Evolutionary conservation across 2,888 invertebrate genomes (phyloP).

Genomic region (Cremastinae sp.): DNA sequence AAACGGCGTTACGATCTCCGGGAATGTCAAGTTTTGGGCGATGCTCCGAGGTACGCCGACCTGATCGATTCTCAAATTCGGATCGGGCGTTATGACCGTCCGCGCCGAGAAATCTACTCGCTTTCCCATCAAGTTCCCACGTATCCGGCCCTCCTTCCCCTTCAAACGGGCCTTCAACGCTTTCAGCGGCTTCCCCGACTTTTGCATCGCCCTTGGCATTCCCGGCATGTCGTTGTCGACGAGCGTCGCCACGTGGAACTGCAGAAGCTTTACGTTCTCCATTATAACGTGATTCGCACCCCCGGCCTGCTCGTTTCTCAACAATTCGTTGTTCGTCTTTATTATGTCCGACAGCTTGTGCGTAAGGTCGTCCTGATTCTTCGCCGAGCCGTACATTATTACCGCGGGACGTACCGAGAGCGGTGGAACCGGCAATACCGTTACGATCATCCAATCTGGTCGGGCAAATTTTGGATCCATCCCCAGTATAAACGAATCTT

Average conservation of each 20-base stretch:
- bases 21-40: slow-evolving; percentile 99
- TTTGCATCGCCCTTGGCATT: slow-evolving; percentile 98
- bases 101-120: slow-evolving; percentile 99
- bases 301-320: slow-evolving; percentile 96
- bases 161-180: slow-evolving; percentile 97
- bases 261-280: slow-evolving; percentile 98
- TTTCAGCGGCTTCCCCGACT: slow-evolving; percentile 98
- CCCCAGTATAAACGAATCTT: slow-evolving; percentile 95
- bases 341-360: slow-evolving; percentile 99
- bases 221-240: slow-evolving; percentile 99
- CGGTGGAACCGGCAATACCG: slow-evolving; percentile 98
- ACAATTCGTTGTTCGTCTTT: slow-evolving; percentile 97
- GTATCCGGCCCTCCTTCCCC: slow-evolving; percentile 99
- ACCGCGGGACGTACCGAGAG: slow-evolving; percentile 98
- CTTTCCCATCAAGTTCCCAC: slow-evolving; percentile 99
- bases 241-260: slow-evolving; percentile 98
- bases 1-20: slow-evolving; percentile 99
- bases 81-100: slow-evolving; percentile 98
- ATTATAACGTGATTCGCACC: slow-evolving; percentile 98
- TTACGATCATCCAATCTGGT: slow-evolving; percentile 99
- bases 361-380: slow-evolving; percentile 99
- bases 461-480: slow-evolving; percentile 99
- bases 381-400: slow-evolving; percentile 99
- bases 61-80: slow-evolving; percentile 96
- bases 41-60: slow-evolving; percentile 99